phyloP scores from a whole-genome alignment of 2,888 invertebrate species.

The Monopis laevigella region DNA sequence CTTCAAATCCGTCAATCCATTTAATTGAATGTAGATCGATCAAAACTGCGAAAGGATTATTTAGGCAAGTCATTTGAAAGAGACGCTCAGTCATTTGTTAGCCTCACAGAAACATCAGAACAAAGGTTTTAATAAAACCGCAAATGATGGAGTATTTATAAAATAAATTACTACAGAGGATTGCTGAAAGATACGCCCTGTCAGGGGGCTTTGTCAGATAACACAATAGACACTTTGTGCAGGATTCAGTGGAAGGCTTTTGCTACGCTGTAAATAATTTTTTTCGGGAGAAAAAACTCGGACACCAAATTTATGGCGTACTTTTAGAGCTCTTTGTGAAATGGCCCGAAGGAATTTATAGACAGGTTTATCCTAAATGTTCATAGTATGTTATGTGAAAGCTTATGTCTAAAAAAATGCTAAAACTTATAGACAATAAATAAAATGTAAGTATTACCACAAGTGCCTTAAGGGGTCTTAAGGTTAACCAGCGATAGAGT shows the following conservation, averaged over 20 bases:
- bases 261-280: slow-evolving; percentile 29
- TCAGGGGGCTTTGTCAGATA: slow-evolving; percentile 35
- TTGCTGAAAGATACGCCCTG: slow-evolving; percentile 31
- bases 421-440: too few relatives aligned
- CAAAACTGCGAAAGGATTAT: slow-evolving; percentile 6
- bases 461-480: too few relatives aligned
- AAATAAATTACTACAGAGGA: slow-evolving; percentile 33
- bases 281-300: slow-evolving; percentile 1
- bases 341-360: slow-evolving; percentile 11
- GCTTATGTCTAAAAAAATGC: too few relatives aligned
- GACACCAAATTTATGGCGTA: slow-evolving; percentile 11
- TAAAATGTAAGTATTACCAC: too few relatives aligned
- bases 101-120: slow-evolving; percentile 18
- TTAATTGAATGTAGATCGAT: slow-evolving; percentile 5
- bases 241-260: slow-evolving; percentile 31
- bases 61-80: slow-evolving; percentile 10
- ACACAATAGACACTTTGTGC: slow-evolving; percentile 38
- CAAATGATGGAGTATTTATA: slow-evolving; percentile 32
- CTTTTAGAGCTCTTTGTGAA: slow-evolving; percentile 7
- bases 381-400: too few relatives aligned
- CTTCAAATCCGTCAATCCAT: too few relatives aligned
- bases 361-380: too few relatives aligned
- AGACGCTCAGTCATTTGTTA: slow-evolving; percentile 26
- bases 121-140: slow-evolving; percentile 27
- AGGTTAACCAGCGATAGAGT: too few relatives aligned